Percentiles rank a stretch among this genome's conserved stretches.
Conservation (phyloP, 1,140 invertebrate genomes). For the Anagrus nilaparvatae region DNA sequence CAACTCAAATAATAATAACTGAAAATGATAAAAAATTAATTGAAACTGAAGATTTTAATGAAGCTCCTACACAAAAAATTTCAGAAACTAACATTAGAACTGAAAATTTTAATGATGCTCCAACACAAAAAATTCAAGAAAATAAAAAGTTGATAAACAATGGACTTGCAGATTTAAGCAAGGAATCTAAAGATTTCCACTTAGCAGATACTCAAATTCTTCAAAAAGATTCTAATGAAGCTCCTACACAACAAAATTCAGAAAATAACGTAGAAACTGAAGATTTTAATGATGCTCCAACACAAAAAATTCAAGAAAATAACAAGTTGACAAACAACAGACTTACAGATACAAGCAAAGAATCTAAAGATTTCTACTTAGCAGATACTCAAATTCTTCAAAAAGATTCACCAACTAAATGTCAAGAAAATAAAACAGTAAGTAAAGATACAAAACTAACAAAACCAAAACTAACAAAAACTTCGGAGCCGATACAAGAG, state of each 20-base stretch:
- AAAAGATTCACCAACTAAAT: too few species aligned
- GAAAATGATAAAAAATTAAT: neutral
- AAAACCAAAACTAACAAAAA: too few species aligned
- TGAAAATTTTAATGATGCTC: neutral
- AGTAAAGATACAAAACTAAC: too few species aligned
- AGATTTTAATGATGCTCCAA: conserved; percentile 3
- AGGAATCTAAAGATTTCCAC: neutral
- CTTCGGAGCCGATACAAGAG: too few species aligned
- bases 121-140: too few species aligned
- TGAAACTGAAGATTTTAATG: conserved; percentile 7
- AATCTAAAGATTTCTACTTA: too few species aligned
- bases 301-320: conserved; percentile 12
- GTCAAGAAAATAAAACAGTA: too few species aligned
- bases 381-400: too few species aligned
- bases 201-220: neutral
- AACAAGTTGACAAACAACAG: too few species aligned
- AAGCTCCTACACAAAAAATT: conserved; percentile 13
- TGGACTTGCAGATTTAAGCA: too few species aligned
- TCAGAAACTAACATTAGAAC: neutral
- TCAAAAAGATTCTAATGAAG: neutral
- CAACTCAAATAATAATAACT: too few species aligned
- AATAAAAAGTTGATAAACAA: neutral
- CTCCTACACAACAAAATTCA: neutral
- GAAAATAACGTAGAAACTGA: neutral
- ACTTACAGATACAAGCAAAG: too few species aligned